Evolutionary conservation across 2,888 invertebrate species (phyloP).

Genomic region (Conchocele bisecta): DNA sequence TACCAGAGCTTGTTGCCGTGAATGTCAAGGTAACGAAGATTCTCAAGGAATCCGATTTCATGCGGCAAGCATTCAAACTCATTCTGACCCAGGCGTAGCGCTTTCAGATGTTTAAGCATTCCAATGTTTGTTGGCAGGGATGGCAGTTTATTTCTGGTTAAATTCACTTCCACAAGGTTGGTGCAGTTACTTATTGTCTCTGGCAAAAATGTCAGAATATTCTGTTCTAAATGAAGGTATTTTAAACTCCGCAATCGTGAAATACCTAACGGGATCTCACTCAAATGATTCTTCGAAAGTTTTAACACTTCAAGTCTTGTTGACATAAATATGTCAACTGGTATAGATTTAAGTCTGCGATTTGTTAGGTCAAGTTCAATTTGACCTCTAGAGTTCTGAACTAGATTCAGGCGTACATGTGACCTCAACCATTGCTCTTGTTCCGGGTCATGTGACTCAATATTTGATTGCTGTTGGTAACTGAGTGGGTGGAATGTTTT

Average conservation of each 20-base stretch:
- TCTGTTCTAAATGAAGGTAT: slow-evolving; percentile 71
- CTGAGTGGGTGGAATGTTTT: slow-evolving; percentile 31
- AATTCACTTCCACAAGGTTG: slow-evolving; percentile 69
- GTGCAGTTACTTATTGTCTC: slow-evolving; percentile 79
- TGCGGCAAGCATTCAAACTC: slow-evolving; percentile 77
- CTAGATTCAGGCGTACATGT: slow-evolving; percentile 54
- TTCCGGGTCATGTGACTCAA: not conserved
- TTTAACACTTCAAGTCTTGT: slow-evolving; percentile 73
- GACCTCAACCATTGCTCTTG: slow-evolving; percentile 8
- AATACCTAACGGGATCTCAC: slow-evolving; percentile 71
- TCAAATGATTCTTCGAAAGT: slow-evolving; percentile 74
- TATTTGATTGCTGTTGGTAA: not conserved
- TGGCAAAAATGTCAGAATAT: slow-evolving; percentile 71
- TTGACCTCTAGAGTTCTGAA: slow-evolving; percentile 62
- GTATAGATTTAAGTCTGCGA: slow-evolving; percentile 65
- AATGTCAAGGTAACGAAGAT: slow-evolving; percentile 74
- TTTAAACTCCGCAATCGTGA: slow-evolving; percentile 72
- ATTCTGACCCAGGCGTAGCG: slow-evolving; percentile 75
- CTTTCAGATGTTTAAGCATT: slow-evolving; percentile 51
- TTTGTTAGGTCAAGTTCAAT: slow-evolving; percentile 73
- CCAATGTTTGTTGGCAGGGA: slow-evolving; percentile 68
- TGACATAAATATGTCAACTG: slow-evolving; percentile 72
- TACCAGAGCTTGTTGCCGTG: slow-evolving; percentile 79
- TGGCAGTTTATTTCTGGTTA: slow-evolving; percentile 70
- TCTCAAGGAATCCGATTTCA: slow-evolving; percentile 73